Percentiles rank a stretch among this genome's conserved stretches.
These are phyloP conservation scores for Ladona fulva DNA, from an alignment of 1,140 invertebrate genomes.

Conservation along the genomic window DNA sequence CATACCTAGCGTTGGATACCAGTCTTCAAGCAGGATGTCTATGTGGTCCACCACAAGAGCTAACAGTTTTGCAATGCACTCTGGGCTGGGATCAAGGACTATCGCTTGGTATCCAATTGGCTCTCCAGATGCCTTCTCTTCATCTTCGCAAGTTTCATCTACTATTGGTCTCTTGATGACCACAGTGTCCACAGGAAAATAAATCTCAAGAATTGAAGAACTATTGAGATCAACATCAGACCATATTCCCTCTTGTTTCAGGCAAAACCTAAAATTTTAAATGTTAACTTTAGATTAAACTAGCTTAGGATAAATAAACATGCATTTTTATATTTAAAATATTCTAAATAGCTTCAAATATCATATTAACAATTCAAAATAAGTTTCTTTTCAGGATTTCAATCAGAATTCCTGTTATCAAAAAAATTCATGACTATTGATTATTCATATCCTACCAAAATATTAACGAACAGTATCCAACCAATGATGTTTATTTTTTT, in stretches of 20 bases:
- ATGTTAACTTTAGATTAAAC: no score
- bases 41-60: slow-evolving; percentile 93
- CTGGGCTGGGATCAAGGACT: slow-evolving; percentile 61
- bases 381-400: no score
- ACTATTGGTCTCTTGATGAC: slow-evolving; percentile 55
- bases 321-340: no score
- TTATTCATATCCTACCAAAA: no score
- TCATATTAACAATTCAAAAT: no score
- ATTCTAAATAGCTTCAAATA: no score
- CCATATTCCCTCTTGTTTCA: slow-evolving; percentile 76
- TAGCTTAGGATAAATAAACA: no score
- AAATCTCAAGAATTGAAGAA: slow-evolving; percentile 80
- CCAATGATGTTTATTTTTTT: no score
- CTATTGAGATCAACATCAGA: slow-evolving; percentile 70
- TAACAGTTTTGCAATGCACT: slow-evolving; percentile 74
- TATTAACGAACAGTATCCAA: no score
- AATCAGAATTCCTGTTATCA: no score
- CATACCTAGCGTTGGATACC: slow-evolving; percentile 80
- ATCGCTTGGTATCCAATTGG: slow-evolving; percentile 55
- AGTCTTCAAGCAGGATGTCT: slow-evolving; percentile 93
- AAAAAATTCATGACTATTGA: no score
- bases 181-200: slow-evolving; percentile 68
- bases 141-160: slow-evolving; percentile 30
- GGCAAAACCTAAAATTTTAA: slow-evolving; percentile 47
- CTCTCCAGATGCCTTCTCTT: slow-evolving; percentile 30